Conservation (phyloP, 2,888 invertebrate genomes). For the Bellardia bayeri region DNA sequence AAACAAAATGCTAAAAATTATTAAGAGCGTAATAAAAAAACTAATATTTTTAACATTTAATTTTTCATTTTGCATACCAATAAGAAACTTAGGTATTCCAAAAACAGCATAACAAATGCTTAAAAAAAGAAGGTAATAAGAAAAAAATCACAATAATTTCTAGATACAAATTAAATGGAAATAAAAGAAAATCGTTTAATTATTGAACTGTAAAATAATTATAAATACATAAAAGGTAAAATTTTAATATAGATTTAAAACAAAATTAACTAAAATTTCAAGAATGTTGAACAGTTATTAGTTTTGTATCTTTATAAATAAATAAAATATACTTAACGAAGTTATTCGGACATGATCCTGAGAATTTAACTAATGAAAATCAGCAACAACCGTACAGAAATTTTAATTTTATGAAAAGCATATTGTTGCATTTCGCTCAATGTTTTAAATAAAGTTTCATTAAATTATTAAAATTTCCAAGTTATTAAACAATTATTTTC, state of each 20-base stretch:
- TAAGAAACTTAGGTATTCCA: slow-evolving; percentile 73
- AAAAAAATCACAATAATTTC: slow-evolving; percentile 78
- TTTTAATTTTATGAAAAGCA: too few relatives aligned
- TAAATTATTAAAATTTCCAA: too few relatives aligned
- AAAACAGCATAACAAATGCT: slow-evolving; percentile 82
- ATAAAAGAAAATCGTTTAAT: slow-evolving; percentile 16
- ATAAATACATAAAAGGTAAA: not conserved
- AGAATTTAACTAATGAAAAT: too few relatives aligned
- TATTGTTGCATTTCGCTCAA: too few relatives aligned
- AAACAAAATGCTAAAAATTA: slow-evolving; percentile 62
- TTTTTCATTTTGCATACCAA: slow-evolving; percentile 68
- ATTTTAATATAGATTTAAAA: slow-evolving; percentile 2
- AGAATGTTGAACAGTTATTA: not conserved
- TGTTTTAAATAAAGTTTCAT: too few relatives aligned
- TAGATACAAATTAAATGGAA: slow-evolving; percentile 43
- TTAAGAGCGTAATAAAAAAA: slow-evolving; percentile 25
- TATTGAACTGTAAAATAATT: not conserved
- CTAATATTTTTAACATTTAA: slow-evolving; percentile 41
- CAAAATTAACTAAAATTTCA: not conserved
- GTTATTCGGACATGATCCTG: too few relatives aligned
- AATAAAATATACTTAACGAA: too few relatives aligned
- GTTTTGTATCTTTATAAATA: too few relatives aligned
- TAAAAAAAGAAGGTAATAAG: slow-evolving; percentile 73
- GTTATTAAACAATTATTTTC: too few relatives aligned
- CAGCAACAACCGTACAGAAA: too few relatives aligned